Evolutionary conservation across 2,888 invertebrate genomes (phyloP), one percentile per base, ranked within the genome.

Genomic region (Pristionchus entomophagus): DNA sequence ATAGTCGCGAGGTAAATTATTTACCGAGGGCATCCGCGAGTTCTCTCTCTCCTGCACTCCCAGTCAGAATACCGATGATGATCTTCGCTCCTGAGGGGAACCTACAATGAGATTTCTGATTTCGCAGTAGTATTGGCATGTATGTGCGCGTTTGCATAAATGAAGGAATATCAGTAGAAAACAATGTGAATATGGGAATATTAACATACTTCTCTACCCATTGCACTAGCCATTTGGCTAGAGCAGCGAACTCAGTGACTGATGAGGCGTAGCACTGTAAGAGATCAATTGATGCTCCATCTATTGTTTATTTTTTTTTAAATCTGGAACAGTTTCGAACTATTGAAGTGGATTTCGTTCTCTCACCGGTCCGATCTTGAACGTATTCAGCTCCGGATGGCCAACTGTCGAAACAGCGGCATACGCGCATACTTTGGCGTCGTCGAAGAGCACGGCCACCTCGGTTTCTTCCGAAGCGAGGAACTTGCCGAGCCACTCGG

Each of bases 331-430:
- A 45, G 14, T 6, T 14, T 45, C 45, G 6, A 45, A 45, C 8
- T 45, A 45, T 45, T 14, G 45, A 45, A 45, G 14, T 45, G 14
- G 14, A 45, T 45, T 29, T 32, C n/a, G 41, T 22, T n/a, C 19
- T n/a, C 41, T 5, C n/a, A 73, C 73, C 73, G 73, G 73, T 41
- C 73, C 73, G 14, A 73, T 73, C 73, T 73, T 73, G 73, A 73
- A 73, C 8, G n/a, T 22, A 41, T 73, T 73, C n/a, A 41, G 8
- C 41, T 38, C 22, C 1, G 73, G 73, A 41, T 73, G 73, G 6
- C 73, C 73, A n/a, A 73, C 73, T 8, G 73, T 73, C 10, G 73
- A 73, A 8, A 73, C n/a, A 2, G n/a, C 73, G 3, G 73, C 35
- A n/a, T 73, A 73, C 22, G 73, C 41, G 38, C 38, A 38, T 8